Evolutionary conservation across 1,140 invertebrate species (phyloP), one percentile per base, ranked within the genome.

Genomic region (Andricus grossulariae): DNA sequence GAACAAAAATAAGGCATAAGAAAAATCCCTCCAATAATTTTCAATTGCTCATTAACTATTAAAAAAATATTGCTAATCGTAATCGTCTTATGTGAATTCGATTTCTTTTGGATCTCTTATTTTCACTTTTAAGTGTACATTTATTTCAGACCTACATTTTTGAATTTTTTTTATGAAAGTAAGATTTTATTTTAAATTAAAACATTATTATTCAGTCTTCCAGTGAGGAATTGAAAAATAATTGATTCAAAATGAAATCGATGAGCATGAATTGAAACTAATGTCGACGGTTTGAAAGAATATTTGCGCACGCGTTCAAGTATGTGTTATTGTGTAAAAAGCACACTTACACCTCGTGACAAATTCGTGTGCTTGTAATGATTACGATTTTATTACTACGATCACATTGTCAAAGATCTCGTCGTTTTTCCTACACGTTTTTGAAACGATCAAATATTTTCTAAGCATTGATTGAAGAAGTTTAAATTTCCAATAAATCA

Each of bases 21-120:
- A 50, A 72, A 72, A 88, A 80, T 88, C 87, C 86, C 86, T 88
- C 87, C 87, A 88, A 82, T 88, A 85, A 82, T 86, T 88, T 83
- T 87, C 85, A 87, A 88, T 88, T 88, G 87, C 86, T 87, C 85
- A 87, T 84, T 86, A 88, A 55, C n/a, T 55, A 12, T 39, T 25
- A 66, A 45, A 39, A 8, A 66, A 16, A 39, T 39, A 66, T 66
- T 39, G n/a, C 8, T 66, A 16, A 60, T 60, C 15, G 15, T 60
- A 25, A 21, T 60, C 25, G 25, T 25, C 25, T 25, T 3, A 39
- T 32, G n/a, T 10, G 10, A 8, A 45, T 39, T 45, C 6, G 19
- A 39, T 66, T 25, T 39, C 11, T 0, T 55, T 66, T 45, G n/a
- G 7, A 21, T 32, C 21, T 15, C 11, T 60, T 60, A 32, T 6